Percentiles rank a stretch among this genome's conserved stretches.
Evolutionary conservation across 1,140 invertebrate species (phyloP).

Genomic region (Drosophila pseudoananassae): DNA sequence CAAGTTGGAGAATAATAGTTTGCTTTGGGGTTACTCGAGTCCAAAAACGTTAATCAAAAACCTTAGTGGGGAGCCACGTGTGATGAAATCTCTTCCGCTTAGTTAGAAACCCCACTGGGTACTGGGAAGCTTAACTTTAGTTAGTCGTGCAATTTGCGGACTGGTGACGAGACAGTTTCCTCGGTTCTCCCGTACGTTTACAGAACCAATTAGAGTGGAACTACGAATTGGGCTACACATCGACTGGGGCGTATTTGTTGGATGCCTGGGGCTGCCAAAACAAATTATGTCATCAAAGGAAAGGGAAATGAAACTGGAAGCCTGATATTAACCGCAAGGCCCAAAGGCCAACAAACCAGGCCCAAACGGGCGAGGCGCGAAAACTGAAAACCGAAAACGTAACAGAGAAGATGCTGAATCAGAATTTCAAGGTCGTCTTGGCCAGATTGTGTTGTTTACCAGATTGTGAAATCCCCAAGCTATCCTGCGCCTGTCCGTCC

Average conservation of each 20-base stretch:
- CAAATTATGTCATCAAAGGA: slow-evolving; percentile 68
- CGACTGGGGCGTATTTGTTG: background rate
- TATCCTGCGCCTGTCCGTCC: slow-evolving; percentile 40
- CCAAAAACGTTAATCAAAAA: background rate
- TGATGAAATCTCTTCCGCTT: slow-evolving; percentile 19
- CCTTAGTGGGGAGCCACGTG: slow-evolving; percentile 14
- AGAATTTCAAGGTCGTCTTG: slow-evolving; percentile 57
- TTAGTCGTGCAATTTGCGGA: slow-evolving; percentile 34
- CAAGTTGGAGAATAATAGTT: too few species aligned
- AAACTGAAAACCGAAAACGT: slow-evolving; percentile 44
- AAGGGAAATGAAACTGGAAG: slow-evolving; percentile 41
- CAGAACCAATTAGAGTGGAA: slow-evolving; percentile 66
- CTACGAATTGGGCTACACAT: slow-evolving; percentile 22
- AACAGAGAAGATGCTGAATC: slow-evolving; percentile 51
- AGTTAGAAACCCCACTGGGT: slow-evolving; percentile 6
- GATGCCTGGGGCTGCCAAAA: slow-evolving; percentile 18
- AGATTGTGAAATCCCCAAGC: slow-evolving; percentile 53
- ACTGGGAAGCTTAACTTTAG: slow-evolving; percentile 14
- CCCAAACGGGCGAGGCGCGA: background rate
- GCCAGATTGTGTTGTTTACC: slow-evolving; percentile 1
- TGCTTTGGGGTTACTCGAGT: background rate
- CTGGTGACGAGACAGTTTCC: slow-evolving; percentile 42
- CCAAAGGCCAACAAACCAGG: slow-evolving; percentile 34
- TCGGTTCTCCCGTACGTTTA: slow-evolving; percentile 44
- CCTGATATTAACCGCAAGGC: slow-evolving; percentile 42